Conservation (phyloP, 2,113 vertebrate genomes). For the Cebidichthys violaceus region DNA sequence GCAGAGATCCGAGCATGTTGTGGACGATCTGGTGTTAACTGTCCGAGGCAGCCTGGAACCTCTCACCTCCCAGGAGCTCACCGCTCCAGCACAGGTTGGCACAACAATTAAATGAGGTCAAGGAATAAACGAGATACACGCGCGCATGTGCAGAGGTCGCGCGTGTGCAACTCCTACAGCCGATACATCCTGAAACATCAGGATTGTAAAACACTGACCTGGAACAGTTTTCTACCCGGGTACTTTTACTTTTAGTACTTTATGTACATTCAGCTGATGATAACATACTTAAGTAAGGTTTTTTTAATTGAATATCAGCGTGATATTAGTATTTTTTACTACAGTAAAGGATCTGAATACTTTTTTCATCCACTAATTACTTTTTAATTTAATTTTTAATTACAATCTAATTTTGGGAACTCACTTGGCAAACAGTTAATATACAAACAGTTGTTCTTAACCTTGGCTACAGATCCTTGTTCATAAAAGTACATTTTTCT, state of each 20-base stretch:
- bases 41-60: constrained; percentile 20
- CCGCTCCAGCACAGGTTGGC: constrained; percentile 34
- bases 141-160: background rate
- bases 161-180: background rate
- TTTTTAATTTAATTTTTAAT: too few species aligned
- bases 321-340: too few species aligned
- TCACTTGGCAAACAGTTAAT: too few species aligned
- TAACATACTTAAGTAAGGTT: background rate
- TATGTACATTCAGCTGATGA: background rate
- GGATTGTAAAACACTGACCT: background rate
- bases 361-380: too few species aligned
- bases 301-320: too few species aligned
- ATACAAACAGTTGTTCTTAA: too few species aligned
- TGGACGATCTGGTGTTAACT: constrained; percentile 32
- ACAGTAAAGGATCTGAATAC: too few species aligned
- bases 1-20: constrained; percentile 14
- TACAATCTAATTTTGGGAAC: too few species aligned
- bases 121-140: too few species aligned
- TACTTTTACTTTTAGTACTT: background rate
- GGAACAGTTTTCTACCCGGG: background rate
- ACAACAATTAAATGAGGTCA: background rate
- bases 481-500: too few species aligned
- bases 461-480: too few species aligned
- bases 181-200: too few species aligned
- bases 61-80: background rate